Evolutionary conservation across 2,797 vertebrate genomes (phyloP).

Genomic region (Fundulus diaphanus): DNA sequence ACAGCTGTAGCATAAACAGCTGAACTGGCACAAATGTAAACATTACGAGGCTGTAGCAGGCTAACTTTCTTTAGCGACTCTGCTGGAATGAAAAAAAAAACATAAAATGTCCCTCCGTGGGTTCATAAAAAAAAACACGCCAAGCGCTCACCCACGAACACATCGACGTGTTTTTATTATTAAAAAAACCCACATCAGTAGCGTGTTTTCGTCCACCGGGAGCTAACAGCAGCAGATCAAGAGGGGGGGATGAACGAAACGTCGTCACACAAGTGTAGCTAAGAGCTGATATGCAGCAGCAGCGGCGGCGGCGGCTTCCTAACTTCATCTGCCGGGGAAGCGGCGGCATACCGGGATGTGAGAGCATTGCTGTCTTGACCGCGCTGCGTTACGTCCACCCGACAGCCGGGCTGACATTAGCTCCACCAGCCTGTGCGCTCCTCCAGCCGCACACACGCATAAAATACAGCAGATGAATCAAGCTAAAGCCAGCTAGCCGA

Average conservation of each 20-base stretch:
- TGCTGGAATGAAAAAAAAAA: conserved; percentile 62
- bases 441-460: background rate
- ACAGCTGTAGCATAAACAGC: background rate
- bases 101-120: conserved; percentile 24
- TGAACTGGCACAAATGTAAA: background rate
- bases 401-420: background rate
- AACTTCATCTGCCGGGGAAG: conserved; percentile 30
- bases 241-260: conserved; percentile 39
- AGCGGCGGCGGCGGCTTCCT: conserved; percentile 6
- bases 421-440: background rate
- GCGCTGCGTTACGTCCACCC: background rate
- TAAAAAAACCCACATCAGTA: background rate
- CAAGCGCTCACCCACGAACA: background rate
- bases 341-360: conserved; percentile 3
- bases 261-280: conserved; percentile 71
- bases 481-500: conserved; percentile 60
- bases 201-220: background rate
- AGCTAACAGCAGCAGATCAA: background rate
- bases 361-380: background rate
- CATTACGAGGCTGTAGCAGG: conserved; percentile 21
- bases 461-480: conserved; percentile 19
- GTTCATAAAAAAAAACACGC: background rate
- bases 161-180: background rate
- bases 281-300: conserved; percentile 38
- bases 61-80: conserved; percentile 41